These are phyloP conservation scores for Melinopterus prodromus DNA, from an alignment of 2,888 invertebrate genomes.

Conservation along the genomic window DNA sequence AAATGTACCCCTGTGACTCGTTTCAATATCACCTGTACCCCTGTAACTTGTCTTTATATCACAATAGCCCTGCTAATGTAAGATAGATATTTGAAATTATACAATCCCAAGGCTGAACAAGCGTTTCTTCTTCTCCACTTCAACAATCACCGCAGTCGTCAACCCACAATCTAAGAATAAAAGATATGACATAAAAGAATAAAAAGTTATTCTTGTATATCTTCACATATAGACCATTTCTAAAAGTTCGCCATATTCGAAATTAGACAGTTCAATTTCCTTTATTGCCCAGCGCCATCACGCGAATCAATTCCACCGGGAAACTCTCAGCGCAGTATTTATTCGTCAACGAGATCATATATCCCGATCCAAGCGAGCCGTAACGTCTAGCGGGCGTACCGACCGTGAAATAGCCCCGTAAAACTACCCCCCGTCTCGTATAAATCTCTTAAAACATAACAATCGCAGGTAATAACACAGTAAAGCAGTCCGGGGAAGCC, in stretches of 20 bases:
- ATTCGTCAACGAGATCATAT: conserved; percentile 17
- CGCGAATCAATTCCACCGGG: not conserved
- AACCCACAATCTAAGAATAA: too few species aligned
- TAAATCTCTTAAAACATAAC: conserved; percentile 59
- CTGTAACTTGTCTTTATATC: too few species aligned
- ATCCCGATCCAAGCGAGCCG: conserved; percentile 7
- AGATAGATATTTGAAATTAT: too few species aligned
- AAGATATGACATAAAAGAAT: too few species aligned
- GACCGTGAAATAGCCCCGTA: conserved; percentile 38
- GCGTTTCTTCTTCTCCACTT: too few species aligned
- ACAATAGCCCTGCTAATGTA: too few species aligned
- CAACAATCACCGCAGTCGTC: too few species aligned
- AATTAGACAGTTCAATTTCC: conserved; percentile 4
- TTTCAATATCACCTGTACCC: too few species aligned
- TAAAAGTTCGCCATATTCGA: not conserved
- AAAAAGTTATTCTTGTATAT: too few species aligned
- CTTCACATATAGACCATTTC: not conserved
- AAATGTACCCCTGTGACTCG: too few species aligned
- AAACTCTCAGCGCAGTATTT: conserved; percentile 12
- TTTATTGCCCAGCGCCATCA: not conserved
- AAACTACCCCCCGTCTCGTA: conserved; percentile 39
- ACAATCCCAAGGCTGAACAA: too few species aligned
- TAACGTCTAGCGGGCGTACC: not conserved
- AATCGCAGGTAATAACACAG: conserved; percentile 61
- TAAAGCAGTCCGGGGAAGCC: conserved; percentile 57